phyloP scores from a whole-genome alignment of 2,797 vertebrate genomes.

The Esox masquinongy region DNA sequence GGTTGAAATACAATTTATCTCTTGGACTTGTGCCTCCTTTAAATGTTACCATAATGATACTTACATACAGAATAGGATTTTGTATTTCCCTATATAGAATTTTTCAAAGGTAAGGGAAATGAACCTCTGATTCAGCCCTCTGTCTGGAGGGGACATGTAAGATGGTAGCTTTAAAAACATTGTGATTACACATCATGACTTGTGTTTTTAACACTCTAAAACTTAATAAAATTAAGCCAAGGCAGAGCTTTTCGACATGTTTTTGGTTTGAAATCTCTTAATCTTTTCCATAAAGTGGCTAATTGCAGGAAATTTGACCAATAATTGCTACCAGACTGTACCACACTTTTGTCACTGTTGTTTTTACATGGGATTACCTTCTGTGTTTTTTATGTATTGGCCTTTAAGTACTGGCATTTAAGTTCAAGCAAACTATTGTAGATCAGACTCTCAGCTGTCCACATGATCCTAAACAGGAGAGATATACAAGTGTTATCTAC shows the following conservation, averaged over 20 bases:
- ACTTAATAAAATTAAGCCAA: conserved; percentile 28
- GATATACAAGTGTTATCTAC: neutral
- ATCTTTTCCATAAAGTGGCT: conserved; percentile 2
- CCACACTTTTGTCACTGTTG: conserved; percentile 6
- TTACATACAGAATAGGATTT: neutral
- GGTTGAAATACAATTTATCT: neutral
- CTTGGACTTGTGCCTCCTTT: neutral
- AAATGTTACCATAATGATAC: conserved; percentile 8
- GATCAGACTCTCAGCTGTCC: neutral
- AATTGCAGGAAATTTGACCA: conserved; percentile 40
- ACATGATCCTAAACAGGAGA: neutral
- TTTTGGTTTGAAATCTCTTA: conserved; percentile 16
- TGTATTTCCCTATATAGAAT: neutral
- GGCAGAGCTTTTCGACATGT: neutral
- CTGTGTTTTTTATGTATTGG: neutral
- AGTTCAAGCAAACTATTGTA: too few species aligned
- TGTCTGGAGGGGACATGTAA: neutral
- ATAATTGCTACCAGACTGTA: conserved; percentile 54
- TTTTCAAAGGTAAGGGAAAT: neutral
- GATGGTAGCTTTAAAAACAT: neutral
- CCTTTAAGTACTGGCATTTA: too few species aligned
- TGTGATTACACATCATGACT: neutral
- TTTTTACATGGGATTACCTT: conserved; percentile 30
- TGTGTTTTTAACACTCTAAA: conserved; percentile 1
- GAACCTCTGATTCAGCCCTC: neutral